Evolutionary conservation across 2,888 invertebrate genomes (phyloP).

Genomic region (Eupithecia insigniata): DNA sequence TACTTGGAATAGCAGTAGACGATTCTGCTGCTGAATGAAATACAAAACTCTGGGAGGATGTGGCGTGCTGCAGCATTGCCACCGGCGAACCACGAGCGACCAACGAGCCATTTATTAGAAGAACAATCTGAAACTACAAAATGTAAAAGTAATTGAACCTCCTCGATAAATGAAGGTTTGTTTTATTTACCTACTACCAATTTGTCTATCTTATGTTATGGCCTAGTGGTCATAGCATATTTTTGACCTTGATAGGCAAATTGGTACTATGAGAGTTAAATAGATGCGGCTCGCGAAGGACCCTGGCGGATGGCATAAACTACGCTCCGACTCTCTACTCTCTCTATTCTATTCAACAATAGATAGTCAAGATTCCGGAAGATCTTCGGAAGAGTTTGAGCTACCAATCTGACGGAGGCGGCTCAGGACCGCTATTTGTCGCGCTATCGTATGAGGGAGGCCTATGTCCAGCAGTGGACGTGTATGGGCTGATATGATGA

Average conservation of each 20-base stretch:
- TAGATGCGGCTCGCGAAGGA: neutral
- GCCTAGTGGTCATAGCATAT: too few relatives aligned
- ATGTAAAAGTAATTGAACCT: neutral
- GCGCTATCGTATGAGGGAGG: too few relatives aligned
- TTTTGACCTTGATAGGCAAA: too few relatives aligned
- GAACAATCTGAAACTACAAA: conserved; percentile 48
- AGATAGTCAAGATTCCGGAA: neutral
- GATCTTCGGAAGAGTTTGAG: too few relatives aligned
- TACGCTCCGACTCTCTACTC: neutral
- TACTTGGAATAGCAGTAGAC: conserved; percentile 51
- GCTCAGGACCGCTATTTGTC: too few relatives aligned
- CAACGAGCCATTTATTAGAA: conserved; percentile 59
- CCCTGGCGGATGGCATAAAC: neutral
- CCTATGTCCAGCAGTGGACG: too few relatives aligned
- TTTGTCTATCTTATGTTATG: neutral
- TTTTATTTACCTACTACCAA: neutral
- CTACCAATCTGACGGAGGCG: too few relatives aligned
- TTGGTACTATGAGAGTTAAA: too few relatives aligned
- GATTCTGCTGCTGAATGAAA: conserved; percentile 57
- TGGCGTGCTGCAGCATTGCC: conserved; percentile 75
- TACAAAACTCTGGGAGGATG: conserved; percentile 73
- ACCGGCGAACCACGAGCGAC: conserved; percentile 58
- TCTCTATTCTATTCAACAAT: neutral
- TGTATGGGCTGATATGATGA: too few relatives aligned
- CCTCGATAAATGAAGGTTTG: neutral